These are phyloP conservation scores for Microcebus murinus DNA, from an alignment of 2,113 vertebrate genomes.

Conservation along the genomic window DNA sequence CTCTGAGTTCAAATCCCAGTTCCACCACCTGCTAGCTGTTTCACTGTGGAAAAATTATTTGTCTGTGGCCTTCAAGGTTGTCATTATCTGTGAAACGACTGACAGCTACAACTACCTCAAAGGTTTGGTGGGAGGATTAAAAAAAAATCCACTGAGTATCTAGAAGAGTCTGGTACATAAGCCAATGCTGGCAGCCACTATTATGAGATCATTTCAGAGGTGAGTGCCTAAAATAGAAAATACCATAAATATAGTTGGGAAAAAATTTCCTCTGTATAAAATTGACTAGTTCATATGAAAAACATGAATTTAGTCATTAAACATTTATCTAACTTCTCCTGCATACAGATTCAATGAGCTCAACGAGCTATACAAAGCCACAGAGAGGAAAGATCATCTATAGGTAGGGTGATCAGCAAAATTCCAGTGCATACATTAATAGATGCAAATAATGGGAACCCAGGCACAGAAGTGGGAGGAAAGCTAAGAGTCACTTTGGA, in stretches of 20 bases:
- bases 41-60: not conserved
- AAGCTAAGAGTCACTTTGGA: not conserved
- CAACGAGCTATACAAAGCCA: not conserved
- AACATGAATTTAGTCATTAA: not conserved
- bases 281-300: conserved; percentile 11
- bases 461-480: not conserved
- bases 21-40: not conserved
- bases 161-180: not conserved
- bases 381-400: not conserved
- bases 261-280: not conserved
- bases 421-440: not conserved
- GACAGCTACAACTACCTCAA: not conserved
- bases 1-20: not conserved
- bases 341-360: not conserved
- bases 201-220: not conserved
- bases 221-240: not conserved
- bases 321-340: not conserved
- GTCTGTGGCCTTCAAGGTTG: not conserved
- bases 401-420: not conserved
- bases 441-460: not conserved
- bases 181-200: not conserved
- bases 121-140: not conserved
- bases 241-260: not conserved
- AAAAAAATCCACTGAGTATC: not conserved
- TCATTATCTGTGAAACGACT: not conserved